Evolutionary conservation across 2,113 vertebrate genomes (phyloP).

Genomic region (Machaerirhynchus nigripectus): DNA sequence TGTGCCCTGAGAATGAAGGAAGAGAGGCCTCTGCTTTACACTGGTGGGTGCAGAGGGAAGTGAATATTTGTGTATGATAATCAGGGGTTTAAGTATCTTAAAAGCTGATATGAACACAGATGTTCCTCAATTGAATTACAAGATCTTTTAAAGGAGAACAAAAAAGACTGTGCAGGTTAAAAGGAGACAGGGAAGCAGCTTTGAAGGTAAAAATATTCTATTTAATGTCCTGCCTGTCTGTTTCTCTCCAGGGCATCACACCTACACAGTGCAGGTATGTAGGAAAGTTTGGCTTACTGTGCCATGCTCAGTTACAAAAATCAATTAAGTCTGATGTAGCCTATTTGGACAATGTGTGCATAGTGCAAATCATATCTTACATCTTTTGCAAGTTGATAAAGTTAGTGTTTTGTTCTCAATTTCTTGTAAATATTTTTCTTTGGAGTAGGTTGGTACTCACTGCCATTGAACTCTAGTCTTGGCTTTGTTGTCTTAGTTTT

Average conservation of each 20-base stretch:
- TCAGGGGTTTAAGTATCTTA: neutral
- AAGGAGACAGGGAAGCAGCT: slow-evolving; percentile 1
- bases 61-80: neutral
- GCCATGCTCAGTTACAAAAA: neutral
- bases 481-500: neutral
- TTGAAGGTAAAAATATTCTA: slow-evolving; percentile 34
- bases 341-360: neutral
- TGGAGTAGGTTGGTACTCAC: neutral
- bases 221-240: slow-evolving; percentile 23
- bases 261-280: neutral
- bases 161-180: neutral
- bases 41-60: neutral
- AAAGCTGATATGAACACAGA: neutral
- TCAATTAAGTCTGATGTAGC: neutral
- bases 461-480: neutral
- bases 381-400: neutral
- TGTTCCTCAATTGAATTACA: neutral
- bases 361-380: neutral
- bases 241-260: slow-evolving; percentile 41
- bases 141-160: neutral
- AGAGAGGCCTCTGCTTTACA: neutral
- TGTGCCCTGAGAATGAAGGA: neutral
- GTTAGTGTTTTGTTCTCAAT: neutral
- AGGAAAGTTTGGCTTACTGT: neutral
- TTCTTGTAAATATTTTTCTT: neutral